Evolutionary conservation across 2,797 vertebrate genomes (phyloP).

Genomic region (Argya squamiceps): DNA sequence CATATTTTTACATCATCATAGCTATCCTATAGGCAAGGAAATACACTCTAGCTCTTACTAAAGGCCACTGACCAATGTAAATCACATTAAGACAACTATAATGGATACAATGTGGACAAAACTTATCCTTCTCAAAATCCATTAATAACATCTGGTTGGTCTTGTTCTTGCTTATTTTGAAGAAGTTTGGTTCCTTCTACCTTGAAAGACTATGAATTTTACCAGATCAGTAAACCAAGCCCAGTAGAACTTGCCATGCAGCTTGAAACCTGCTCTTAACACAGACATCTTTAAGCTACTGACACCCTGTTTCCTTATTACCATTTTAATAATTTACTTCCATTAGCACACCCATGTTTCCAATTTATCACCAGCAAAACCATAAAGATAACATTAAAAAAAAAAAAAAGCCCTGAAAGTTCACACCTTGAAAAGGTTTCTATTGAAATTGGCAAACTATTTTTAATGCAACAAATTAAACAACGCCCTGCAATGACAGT

Average conservation of each 20-base stretch:
- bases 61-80: background rate
- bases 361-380: background rate
- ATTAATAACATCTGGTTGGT: background rate
- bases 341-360: background rate
- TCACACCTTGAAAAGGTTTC: background rate
- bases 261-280: background rate
- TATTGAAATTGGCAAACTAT: background rate
- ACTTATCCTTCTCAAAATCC: background rate
- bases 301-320: background rate
- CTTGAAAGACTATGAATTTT: background rate
- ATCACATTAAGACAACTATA: background rate
- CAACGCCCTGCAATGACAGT: background rate
- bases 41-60: background rate
- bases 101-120: background rate
- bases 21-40: background rate
- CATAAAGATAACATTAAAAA: background rate
- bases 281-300: background rate
- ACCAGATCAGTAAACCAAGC: background rate
- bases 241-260: background rate
- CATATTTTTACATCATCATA: background rate
- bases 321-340: background rate
- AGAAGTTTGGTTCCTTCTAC: background rate
- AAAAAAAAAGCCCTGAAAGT: background rate
- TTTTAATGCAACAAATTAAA: background rate
- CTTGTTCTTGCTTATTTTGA: background rate